phyloP scores from a whole-genome alignment of 2,888 invertebrate genomes.

The Polydrusus cervinus region DNA sequence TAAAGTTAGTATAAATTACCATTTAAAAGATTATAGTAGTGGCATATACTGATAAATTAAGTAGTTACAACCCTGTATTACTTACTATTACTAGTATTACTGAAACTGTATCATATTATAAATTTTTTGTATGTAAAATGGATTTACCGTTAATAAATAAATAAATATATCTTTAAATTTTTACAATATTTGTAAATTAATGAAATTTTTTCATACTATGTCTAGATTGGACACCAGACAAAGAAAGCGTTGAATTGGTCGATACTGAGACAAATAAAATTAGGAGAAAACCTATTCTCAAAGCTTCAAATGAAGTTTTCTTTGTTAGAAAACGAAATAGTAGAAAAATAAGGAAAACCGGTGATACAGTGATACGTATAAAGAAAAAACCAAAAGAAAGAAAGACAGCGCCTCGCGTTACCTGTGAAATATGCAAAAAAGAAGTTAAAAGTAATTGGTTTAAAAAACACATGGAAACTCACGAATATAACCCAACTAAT shows the following conservation, averaged over 20 bases:
- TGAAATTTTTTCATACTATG: not conserved
- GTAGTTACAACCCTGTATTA: no score
- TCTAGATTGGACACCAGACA: slow-evolving; percentile 21
- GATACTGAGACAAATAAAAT: not conserved
- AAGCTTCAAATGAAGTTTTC: slow-evolving; percentile 22
- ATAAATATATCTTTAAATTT: no score
- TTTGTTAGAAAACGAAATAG: slow-evolving; percentile 26
- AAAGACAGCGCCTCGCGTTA: slow-evolving; percentile 24
- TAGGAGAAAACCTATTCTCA: not conserved
- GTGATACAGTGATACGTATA: slow-evolving; percentile 30
- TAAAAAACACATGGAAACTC: slow-evolving; percentile 63
- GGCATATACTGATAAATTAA: no score
- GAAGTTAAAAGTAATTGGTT: slow-evolving; percentile 62
- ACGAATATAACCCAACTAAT: slow-evolving; percentile 60
- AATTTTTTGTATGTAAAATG: no score
- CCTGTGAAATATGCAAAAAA: slow-evolving; percentile 62
- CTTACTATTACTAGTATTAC: no score
- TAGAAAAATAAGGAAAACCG: not conserved
- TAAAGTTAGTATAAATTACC: no score
- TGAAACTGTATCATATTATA: no score
- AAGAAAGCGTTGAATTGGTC: not conserved
- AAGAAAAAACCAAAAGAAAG: slow-evolving; percentile 38
- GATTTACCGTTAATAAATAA: no score
- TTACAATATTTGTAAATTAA: no score
- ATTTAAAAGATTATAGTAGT: no score